Evolutionary conservation across 2,113 vertebrate genomes (phyloP).

Genomic region (Onychorhynchus coronatus): DNA sequence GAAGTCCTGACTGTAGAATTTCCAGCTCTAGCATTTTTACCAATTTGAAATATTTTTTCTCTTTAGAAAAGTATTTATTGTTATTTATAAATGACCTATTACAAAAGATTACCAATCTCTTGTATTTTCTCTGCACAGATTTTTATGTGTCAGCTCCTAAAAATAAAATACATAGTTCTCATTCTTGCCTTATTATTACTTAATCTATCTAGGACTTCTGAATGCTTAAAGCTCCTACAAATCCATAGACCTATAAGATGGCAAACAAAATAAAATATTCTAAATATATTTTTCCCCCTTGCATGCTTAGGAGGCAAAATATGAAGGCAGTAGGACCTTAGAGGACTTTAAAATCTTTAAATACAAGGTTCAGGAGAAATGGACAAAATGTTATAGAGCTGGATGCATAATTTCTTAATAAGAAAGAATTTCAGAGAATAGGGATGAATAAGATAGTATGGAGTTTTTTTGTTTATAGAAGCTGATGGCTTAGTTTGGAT

Average conservation of each 20-base stretch:
- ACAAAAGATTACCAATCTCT: neutral
- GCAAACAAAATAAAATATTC: constrained; percentile 7
- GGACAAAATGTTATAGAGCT: neutral
- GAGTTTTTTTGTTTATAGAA: neutral
- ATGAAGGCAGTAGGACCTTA: neutral
- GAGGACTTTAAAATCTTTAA: neutral
- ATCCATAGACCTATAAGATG: neutral
- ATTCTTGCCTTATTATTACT: constrained; percentile 35
- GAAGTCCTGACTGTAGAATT: neutral
- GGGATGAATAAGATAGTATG: neutral
- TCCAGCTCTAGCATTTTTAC: neutral
- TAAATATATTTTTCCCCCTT: neutral
- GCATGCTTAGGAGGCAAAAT: neutral
- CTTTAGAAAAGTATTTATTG: constrained; percentile 39
- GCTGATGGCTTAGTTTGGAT: neutral
- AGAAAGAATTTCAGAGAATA: neutral
- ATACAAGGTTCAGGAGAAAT: neutral
- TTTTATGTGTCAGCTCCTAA: neutral
- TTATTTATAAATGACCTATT: constrained; percentile 7
- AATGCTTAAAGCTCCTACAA: neutral
- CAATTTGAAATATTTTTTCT: constrained; percentile 18
- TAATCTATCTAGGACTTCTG: constrained; percentile 20
- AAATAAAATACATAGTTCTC: constrained; percentile 33
- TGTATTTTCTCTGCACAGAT: constrained; percentile 29
- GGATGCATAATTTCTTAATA: neutral